Evolutionary conservation across 2,797 vertebrate genomes (phyloP), one percentile per base, ranked within the genome.

Genomic region (Caiman crocodilus): DNA sequence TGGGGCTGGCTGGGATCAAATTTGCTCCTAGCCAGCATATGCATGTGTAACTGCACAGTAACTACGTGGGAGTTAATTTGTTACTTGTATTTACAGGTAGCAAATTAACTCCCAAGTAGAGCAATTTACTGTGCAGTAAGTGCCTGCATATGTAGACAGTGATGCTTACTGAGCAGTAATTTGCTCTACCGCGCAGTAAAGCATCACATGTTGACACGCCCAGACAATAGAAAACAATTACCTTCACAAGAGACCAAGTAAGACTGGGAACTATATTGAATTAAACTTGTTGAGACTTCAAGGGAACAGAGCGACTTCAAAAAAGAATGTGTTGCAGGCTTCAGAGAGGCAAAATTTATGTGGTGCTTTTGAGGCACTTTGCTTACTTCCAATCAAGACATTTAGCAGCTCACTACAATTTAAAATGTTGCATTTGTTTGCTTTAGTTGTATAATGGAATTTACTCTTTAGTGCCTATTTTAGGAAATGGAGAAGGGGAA

Each of bases 311-410:
- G 20, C 28, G 69, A 42, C 67, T 35, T 42, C 6, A 71, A 71
- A 69, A 63, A 25, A 92, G 16, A 76, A 71, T 0, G 79, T 5
- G 7, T 63, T 55, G 9, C 23, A 89, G 5, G 17, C 81, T 87
- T 79, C 71, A 67, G 81, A 81, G 18, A 35, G 20, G 6, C 35
- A 13, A 86, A 85, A 90, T 17, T 2, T 58, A 65, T 32, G 65
- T 69, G 14, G 6, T 61, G 20, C 88, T 93, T 59, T 79, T 69
- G 63, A 89, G 85, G 77, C 18, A 71, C 42, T 71, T 14, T 30
- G 14, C 16, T 6, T 90, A 28, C 60, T 60, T 85, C 82, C 79
- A 76, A 82, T 60, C 5, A 90, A 83, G 30, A 5, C 13, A 20
- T 82, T 28, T 84, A 59, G 17, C 63, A 61, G 15, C 32, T 61